A percentile compares a stretch with the other conserved stretches of the same genome.
These are phyloP conservation scores for Forbesichthys papilliferus DNA, from an alignment of 2,113 vertebrate genomes.

Conservation along the genomic window DNA sequence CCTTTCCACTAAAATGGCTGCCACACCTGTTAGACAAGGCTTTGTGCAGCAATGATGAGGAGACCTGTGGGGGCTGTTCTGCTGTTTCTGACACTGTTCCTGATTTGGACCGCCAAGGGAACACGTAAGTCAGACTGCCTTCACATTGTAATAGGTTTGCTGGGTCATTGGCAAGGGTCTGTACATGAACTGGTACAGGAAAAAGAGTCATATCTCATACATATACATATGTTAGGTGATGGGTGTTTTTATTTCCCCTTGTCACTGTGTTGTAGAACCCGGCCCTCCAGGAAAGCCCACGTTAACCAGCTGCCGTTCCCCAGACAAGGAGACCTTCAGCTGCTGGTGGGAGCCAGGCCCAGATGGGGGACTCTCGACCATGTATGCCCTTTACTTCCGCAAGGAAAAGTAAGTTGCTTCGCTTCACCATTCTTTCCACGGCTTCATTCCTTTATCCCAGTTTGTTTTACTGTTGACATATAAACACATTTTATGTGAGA, in stretches of 20 bases:
- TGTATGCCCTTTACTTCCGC: constrained; percentile 83
- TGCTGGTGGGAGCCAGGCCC: constrained; percentile 91
- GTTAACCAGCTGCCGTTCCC: constrained; percentile 82
- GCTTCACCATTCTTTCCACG: not conserved
- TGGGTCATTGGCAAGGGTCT: too few relatives aligned
- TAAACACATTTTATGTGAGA: not conserved
- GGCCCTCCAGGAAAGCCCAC: constrained; percentile 84
- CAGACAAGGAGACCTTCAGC: constrained; percentile 92
- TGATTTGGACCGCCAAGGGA: constrained; percentile 13
- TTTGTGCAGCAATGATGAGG: constrained; percentile 56
- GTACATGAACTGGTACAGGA: too few relatives aligned
- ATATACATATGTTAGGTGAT: not conserved
- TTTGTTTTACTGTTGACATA: not conserved
- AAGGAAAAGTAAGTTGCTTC: constrained; percentile 81
- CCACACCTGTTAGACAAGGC: constrained; percentile 19
- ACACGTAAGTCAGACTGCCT: constrained; percentile 52
- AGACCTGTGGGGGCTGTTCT: constrained; percentile 8
- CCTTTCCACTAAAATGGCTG: not conserved
- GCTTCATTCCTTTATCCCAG: not conserved
- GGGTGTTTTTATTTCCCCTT: not conserved
- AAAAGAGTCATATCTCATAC: too few relatives aligned
- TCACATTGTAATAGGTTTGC: too few relatives aligned
- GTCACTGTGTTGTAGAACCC: constrained; percentile 63
- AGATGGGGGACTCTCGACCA: constrained; percentile 84
- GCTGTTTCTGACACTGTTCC: constrained; percentile 35